Evolutionary conservation across 1,140 invertebrate species (phyloP).

Genomic region (Plectus sambesii): DNA sequence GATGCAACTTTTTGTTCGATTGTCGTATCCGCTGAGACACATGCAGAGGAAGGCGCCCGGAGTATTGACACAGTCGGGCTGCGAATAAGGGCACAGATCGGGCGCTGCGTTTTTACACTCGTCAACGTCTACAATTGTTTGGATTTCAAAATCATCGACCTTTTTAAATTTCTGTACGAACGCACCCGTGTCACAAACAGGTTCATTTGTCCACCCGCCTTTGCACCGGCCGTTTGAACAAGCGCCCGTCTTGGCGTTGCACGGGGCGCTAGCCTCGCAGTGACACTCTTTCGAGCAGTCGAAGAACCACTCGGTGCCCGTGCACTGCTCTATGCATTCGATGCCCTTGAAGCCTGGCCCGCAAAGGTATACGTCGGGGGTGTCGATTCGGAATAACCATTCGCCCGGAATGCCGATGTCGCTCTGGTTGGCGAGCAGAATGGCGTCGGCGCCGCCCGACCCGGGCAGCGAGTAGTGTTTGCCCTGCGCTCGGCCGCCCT

Average conservation of each 20-base stretch:
- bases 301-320: constrained; percentile 28
- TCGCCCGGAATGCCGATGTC: constrained; percentile 35
- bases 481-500: constrained; percentile 8
- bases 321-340: constrained; percentile 34
- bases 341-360: constrained; percentile 34
- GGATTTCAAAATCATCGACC: constrained; percentile 10
- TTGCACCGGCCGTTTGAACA: constrained; percentile 29
- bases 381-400: constrained; percentile 30
- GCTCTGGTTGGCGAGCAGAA: constrained; percentile 26
- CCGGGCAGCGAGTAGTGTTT: constrained; percentile 27
- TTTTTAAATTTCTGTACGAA: too few relatives aligned
- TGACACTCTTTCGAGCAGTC: constrained; percentile 31
- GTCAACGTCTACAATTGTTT: constrained; percentile 26
- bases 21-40: constrained; percentile 33
- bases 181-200: constrained; percentile 27
- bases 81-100: constrained; percentile 27
- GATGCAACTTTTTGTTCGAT: constrained; percentile 27
- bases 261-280: constrained; percentile 24
- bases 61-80: constrained; percentile 36
- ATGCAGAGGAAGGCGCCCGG: constrained; percentile 34
- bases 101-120: constrained; percentile 21
- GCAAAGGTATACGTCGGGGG: constrained; percentile 29
- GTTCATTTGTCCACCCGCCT: constrained; percentile 29
- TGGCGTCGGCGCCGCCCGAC: constrained; percentile 23
- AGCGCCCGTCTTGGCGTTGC: constrained; percentile 27